Evolutionary conservation across 92 coral and sea anemone species (phyloP).

Genomic region (Bergia sp.): DNA sequence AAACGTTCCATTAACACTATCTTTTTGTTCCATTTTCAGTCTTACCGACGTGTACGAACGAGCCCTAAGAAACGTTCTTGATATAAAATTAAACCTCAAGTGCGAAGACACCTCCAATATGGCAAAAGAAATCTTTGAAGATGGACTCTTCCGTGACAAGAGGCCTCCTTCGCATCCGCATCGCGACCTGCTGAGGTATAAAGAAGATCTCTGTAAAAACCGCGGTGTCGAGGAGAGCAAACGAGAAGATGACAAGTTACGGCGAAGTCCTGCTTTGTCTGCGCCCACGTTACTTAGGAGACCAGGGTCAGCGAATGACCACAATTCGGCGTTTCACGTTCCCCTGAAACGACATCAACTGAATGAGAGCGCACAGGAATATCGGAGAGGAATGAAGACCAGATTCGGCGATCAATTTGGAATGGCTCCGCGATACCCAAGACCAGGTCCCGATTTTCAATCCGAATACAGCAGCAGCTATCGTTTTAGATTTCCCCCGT

Average conservation of each 20-base stretch:
- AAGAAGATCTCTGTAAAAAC: not conserved
- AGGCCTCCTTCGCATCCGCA: not conserved
- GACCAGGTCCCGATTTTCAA: slow-evolving; percentile 4
- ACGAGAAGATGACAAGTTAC: not conserved
- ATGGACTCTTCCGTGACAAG: slow-evolving; percentile 19
- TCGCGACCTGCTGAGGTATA: not conserved
- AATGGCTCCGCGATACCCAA: slow-evolving; percentile 20
- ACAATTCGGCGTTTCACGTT: slow-evolving; percentile 42
- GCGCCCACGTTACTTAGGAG: slow-evolving; percentile 41
- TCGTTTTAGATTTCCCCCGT: slow-evolving; percentile 19
- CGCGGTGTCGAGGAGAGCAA: slow-evolving; percentile 8
- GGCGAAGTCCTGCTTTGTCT: slow-evolving; percentile 2
- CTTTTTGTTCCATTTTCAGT: not conserved
- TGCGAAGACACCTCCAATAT: slow-evolving; percentile 40
- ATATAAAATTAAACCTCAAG: slow-evolving; percentile 35
- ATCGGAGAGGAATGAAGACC: slow-evolving; percentile 9
- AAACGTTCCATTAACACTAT: too few relatives aligned
- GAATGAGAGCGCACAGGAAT: slow-evolving; percentile 17
- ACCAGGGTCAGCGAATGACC: slow-evolving; percentile 29
- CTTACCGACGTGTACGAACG: slow-evolving; percentile 43
- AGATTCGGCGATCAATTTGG: slow-evolving; percentile 32
- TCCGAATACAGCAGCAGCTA: slow-evolving; percentile 7
- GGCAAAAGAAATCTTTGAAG: slow-evolving; percentile 39
- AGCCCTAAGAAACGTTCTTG: slow-evolving; percentile 33
- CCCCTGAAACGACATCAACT: slow-evolving; percentile 34